Evolutionary conservation across 2,797 vertebrate genomes (phyloP).

Genomic region (Ibycter americanus): DNA sequence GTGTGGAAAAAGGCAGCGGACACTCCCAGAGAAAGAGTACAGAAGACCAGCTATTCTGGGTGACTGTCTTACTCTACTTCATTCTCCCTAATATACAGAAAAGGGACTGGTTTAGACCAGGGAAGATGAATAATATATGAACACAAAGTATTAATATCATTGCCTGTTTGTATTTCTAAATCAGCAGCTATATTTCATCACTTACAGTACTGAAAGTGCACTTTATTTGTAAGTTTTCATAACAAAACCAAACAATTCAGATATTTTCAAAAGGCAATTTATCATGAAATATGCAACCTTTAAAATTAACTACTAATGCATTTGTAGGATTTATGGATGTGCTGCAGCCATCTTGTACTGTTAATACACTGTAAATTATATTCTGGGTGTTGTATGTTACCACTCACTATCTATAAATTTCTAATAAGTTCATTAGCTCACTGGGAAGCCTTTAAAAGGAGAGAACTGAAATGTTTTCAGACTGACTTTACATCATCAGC

Average conservation of each 20-base stretch:
- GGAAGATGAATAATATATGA: conserved; percentile 29
- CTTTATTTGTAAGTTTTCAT: conserved; percentile 35
- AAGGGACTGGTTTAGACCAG: background rate
- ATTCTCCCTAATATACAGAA: background rate
- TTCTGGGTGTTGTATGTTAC: conserved; percentile 12
- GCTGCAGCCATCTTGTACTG: background rate
- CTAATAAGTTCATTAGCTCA: conserved; percentile 35
- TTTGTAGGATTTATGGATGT: conserved; percentile 28
- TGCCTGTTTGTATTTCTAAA: conserved; percentile 33
- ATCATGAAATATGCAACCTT: background rate
- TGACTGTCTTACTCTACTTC: background rate
- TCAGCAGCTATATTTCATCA: conserved; percentile 1
- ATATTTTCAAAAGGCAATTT: conserved; percentile 47
- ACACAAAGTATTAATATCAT: conserved; percentile 15
- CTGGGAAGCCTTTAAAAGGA: background rate
- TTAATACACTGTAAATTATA: conserved; percentile 40
- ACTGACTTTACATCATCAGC: background rate
- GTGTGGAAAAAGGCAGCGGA: background rate
- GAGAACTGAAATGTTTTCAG: background rate
- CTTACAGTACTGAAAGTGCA: background rate
- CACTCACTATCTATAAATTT: conserved; percentile 50
- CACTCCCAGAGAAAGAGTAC: background rate
- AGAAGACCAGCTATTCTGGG: background rate
- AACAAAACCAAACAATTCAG: conserved; percentile 29
- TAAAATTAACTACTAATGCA: conserved; percentile 54